Base-by-base conservation (phyloP, 2,888 invertebrate genomes). In the Junonia oenone region DNA sequence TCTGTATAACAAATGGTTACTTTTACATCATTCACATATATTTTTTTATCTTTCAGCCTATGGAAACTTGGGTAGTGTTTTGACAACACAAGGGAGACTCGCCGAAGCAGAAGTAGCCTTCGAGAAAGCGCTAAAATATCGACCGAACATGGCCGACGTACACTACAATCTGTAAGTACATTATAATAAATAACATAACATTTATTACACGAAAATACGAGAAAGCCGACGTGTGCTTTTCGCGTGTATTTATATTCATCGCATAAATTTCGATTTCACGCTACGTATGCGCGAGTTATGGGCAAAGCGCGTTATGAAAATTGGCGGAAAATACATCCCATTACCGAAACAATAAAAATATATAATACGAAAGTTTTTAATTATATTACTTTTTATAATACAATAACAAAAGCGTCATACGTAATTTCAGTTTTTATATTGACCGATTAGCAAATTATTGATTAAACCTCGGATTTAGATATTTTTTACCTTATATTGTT, bases 91-190 rank as follows among this genome's bases (percentile, higher is more conserved):
- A 84, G 98, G 97, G 45, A 93, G 96, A 69, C 92, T 93, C 56
- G 92, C 92, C 64, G 98, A 98, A 88, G 99, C 99, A 51, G 98
- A 98, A 90, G 93, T 93, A 75, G 98, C 98, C 51, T 98, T 98
- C 87, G 93, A 95, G 77, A 94, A 94, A 86, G 99, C 99, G 58
- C 93, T 99, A 64, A 93, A 94, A 71, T 94, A 95, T 91, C 93
- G 98, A 79, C 95, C 96, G 71, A 99, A 98, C 90, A 99, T 99
- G 98, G 99, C 99, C 58, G 99, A 99, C 88, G 98, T 98, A 59
- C 98, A 99, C 91, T 99, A 99, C 87, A 99, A 99, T 91, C 92
- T 98, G 98, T 98, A 91, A 97, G 98, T 97, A 82, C 33, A 48
- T 56, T 37, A 45, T 56, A 40, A 51, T 59, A 54, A 68, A 75